phyloP scores from a whole-genome alignment of 2,797 vertebrate genomes.

The Chelon auratus region DNA sequence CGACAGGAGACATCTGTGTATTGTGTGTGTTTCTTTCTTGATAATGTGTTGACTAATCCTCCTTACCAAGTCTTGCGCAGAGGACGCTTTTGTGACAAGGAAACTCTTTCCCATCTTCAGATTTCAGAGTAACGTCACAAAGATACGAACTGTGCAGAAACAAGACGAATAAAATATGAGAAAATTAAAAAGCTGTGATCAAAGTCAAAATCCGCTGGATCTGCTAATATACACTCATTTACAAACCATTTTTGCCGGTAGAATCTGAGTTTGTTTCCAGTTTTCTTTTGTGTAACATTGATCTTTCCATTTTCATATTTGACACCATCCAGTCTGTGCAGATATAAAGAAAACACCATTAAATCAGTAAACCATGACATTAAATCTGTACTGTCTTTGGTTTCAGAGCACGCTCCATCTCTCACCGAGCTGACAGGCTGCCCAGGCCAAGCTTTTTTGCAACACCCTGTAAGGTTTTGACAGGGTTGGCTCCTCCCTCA shows the following conservation, averaged over 20 bases:
- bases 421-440: conserved; percentile 91
- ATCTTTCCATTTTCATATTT: conserved; percentile 92
- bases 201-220: background rate
- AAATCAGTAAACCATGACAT: conserved; percentile 8
- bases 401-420: background rate
- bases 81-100: conserved; percentile 97
- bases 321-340: conserved; percentile 91
- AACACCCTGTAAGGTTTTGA: conserved; percentile 91
- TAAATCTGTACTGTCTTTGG: background rate
- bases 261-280: conserved; percentile 88
- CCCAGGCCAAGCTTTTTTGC: conserved; percentile 92
- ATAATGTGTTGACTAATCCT: background rate
- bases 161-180: background rate
- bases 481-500: conserved; percentile 84
- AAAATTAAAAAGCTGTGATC: background rate
- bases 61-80: conserved; percentile 95
- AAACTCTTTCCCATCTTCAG: conserved; percentile 95
- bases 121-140: conserved; percentile 94
- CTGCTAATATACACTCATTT: background rate
- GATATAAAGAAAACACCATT: conserved; percentile 18
- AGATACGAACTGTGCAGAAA: conserved; percentile 87
- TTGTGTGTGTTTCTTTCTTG: background rate
- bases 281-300: conserved; percentile 87
- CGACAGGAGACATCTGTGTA: background rate
- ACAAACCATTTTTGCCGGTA: conserved; percentile 90